Evolutionary conservation across 2,888 invertebrate species (phyloP), one percentile per base, ranked within the genome.

Genomic region (Epinotia bilunana): DNA sequence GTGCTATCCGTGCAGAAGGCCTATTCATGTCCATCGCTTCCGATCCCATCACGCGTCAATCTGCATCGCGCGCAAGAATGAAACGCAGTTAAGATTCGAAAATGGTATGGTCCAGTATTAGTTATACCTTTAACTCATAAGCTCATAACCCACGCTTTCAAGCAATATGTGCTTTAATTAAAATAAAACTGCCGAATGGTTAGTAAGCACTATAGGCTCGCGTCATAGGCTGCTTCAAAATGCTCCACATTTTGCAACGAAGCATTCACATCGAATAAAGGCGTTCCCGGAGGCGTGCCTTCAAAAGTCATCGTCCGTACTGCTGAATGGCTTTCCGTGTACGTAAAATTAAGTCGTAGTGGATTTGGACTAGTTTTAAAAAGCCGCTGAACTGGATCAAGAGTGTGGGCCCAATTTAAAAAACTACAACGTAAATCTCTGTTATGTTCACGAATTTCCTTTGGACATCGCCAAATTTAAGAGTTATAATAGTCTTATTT

Each of bases 331-430:
- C 63, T 23, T 65, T 80, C 80, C 80, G 78, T 80, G 77, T 79
- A 80, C 83, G 80, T 78, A 78, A 80, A 82, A 83, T 84, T 84
- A 85, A 81, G 79, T 82, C 78, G 81, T 78, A 83, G 80, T 81
- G 80, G 81, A 82, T 82, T 84, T 84, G 18, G 78, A 60, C 69
- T 58, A 67, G 28, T 67, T 73, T 67, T 20, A 57, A n/a, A 55
- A 23, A 64, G 33, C n/a, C n/a, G 33, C n/a, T 12, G 53, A 55
- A 71, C 18, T 61, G 18, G 60, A 28, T 61, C 20, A 33, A 23
- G 55, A 13, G 13, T 43, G 3, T n/a, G n/a, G 7, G 0, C 46
- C 49, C 9, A 57, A 11, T 57, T 18, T n/a, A 49, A 57, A 57
- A 20, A 55, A 55, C 16, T 18, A n/a, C 18, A 55, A n/a, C 55